phyloP scores from a whole-genome alignment of 2,113 vertebrate genomes.

The Tiliqua scincoides region DNA sequence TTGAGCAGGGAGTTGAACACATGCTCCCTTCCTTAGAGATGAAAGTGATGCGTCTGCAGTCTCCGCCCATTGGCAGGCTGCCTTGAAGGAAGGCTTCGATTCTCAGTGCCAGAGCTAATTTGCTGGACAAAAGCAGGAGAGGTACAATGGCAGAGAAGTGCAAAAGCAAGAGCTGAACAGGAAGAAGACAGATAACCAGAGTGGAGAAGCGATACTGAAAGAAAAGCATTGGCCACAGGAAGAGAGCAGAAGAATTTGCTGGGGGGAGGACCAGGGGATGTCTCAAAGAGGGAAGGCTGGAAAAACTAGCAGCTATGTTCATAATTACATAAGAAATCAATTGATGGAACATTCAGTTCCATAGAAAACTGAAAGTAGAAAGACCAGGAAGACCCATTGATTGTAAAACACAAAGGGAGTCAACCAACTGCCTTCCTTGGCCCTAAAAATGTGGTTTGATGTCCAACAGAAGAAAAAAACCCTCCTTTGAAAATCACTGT shows the following conservation, averaged over 20 bases:
- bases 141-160: slow-evolving; percentile 1
- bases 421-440: background rate
- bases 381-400: background rate
- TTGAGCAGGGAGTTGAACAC: rapidly evolving
- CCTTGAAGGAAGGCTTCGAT: background rate
- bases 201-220: background rate
- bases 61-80: slow-evolving; percentile 28
- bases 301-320: background rate
- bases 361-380: background rate
- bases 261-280: background rate
- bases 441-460: background rate
- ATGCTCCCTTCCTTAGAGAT: background rate
- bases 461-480: background rate
- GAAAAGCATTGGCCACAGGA: background rate
- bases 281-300: background rate
- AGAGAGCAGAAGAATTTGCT: background rate
- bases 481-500: background rate
- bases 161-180: background rate
- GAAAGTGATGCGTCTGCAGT: slow-evolving; percentile 27
- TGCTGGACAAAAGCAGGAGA: background rate
- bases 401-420: background rate
- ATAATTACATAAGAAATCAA: background rate
- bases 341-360: background rate
- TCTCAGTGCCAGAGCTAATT: slow-evolving; percentile 2
- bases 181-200: background rate